A percentile compares a stretch with the other conserved stretches of the same genome.
These are phyloP conservation scores for Tachina fera DNA, from an alignment of 2,888 invertebrate genomes.

Conservation along the genomic window DNA sequence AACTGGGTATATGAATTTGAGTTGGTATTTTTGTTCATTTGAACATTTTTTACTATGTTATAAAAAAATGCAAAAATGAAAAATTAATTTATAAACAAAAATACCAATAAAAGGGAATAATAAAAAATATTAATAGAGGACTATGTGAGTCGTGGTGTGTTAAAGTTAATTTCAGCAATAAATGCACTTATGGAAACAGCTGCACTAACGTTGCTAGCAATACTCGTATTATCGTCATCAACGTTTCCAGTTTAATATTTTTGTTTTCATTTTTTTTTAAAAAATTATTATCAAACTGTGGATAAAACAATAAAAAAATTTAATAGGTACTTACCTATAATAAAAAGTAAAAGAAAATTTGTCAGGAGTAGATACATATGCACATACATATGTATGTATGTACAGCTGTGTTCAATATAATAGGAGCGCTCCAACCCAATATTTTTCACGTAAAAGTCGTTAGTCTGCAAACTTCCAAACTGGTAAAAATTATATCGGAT, in stretches of 20 bases:
- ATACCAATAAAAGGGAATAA: constrained; percentile 63
- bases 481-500: too few relatives aligned
- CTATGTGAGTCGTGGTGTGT: constrained; percentile 19
- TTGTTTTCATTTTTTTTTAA: constrained; percentile 10
- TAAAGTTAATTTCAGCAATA: constrained; percentile 52
- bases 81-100: constrained; percentile 52
- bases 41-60: constrained; percentile 22
- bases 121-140: constrained; percentile 64
- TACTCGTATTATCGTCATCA: constrained; percentile 52
- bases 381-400: too few relatives aligned
- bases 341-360: constrained; percentile 6
- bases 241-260: constrained; percentile 44
- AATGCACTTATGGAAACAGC: constrained; percentile 52
- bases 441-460: too few relatives aligned
- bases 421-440: too few relatives aligned
- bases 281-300: constrained; percentile 62
- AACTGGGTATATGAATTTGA: constrained; percentile 13
- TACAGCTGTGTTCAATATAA: too few relatives aligned
- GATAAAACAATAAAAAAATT: constrained; percentile 52
- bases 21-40: constrained; percentile 40
- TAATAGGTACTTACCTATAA: neutral
- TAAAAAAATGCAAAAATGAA: constrained; percentile 74
- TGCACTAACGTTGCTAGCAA: constrained; percentile 62
- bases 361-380: neutral
- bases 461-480: too few relatives aligned